Evolutionary conservation across 2,113 vertebrate genomes (phyloP).

Genomic region (Engystomops pustulosus): DNA sequence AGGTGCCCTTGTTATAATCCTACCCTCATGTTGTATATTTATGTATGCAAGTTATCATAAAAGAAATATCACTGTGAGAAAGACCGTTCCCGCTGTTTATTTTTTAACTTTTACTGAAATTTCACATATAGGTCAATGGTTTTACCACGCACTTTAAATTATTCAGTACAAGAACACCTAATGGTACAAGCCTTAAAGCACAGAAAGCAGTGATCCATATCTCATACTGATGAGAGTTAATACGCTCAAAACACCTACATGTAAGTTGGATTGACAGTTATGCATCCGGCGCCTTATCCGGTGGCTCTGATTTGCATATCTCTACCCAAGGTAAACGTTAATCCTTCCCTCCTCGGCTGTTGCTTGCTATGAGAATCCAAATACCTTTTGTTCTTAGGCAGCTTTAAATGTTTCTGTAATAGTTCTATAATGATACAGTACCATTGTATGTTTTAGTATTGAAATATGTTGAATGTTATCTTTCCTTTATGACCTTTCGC

Average conservation of each 20-base stretch:
- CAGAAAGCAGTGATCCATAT: neutral
- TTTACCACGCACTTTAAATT: neutral
- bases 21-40: no score
- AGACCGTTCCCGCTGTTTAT: no score
- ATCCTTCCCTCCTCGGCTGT: neutral
- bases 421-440: neutral
- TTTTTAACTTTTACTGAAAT: no score
- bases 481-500: slow-evolving; percentile 23
- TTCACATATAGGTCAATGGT: neutral
- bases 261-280: neutral
- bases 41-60: no score
- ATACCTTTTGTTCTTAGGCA: neutral
- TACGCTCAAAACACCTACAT: neutral
- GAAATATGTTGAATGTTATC: slow-evolving; percentile 16
- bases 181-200: neutral
- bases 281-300: neutral
- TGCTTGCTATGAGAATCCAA: neutral
- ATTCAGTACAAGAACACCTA: neutral
- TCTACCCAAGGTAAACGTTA: neutral
- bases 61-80: no score
- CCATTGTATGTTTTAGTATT: neutral
- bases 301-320: slow-evolving; percentile 12
- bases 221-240: slow-evolving; percentile 12
- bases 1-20: no score
- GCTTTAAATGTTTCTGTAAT: slow-evolving; percentile 2